Percentiles rank a stretch among this genome's conserved stretches.
Conservation (phyloP, 2,888 invertebrate species). For the Spilosoma lubricipeda region DNA sequence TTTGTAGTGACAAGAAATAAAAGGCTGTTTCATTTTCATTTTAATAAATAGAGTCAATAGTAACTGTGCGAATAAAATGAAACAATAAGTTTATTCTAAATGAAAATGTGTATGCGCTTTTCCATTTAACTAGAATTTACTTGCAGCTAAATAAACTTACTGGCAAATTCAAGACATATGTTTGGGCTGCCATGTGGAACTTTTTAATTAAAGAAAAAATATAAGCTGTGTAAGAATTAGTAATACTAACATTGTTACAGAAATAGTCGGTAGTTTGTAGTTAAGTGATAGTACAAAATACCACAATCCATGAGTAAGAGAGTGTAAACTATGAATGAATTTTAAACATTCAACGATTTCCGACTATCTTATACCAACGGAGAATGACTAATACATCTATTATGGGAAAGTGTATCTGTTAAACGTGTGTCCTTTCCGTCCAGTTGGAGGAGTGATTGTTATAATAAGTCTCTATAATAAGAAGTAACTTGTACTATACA, state of each 20-base stretch:
- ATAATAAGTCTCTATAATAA: background rate
- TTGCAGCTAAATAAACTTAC: background rate
- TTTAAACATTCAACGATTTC: constrained; percentile 1
- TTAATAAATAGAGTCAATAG: background rate
- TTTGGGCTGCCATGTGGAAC: background rate
- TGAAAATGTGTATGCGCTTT: background rate
- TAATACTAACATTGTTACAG: too few species aligned
- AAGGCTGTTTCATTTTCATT: too few species aligned
- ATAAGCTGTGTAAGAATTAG: too few species aligned
- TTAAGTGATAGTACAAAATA: background rate
- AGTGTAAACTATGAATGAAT: background rate
- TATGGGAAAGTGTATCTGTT: constrained; percentile 42
- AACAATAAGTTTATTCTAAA: background rate
- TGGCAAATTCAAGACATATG: background rate
- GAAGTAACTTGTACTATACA: background rate
- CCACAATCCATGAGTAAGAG: background rate
- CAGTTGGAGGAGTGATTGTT: constrained; percentile 1
- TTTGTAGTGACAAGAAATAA: too few species aligned
- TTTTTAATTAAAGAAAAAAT: background rate
- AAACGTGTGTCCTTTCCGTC: constrained; percentile 32
- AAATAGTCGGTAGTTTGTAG: background rate
- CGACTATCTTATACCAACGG: background rate
- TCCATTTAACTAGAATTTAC: background rate
- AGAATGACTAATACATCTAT: constrained; percentile 39
- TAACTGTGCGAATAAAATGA: background rate